Conservation (phyloP, 2,888 invertebrate species). For the Stegophylla sp. region DNA sequence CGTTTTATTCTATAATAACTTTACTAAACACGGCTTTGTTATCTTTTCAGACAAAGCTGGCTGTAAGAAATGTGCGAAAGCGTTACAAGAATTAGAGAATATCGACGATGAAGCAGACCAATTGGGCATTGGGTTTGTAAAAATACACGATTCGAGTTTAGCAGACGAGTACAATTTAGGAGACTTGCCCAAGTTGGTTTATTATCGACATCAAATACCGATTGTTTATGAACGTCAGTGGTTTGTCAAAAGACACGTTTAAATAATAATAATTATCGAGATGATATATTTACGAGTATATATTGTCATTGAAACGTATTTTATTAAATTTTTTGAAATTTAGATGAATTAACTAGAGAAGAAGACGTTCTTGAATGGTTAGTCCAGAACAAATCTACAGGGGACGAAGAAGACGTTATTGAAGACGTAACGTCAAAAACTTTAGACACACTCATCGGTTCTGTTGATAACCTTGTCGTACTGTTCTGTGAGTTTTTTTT, state of each 20-base stretch:
- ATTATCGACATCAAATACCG: conserved; percentile 92
- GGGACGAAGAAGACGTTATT: conserved; percentile 91
- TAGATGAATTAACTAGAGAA: conserved; percentile 86
- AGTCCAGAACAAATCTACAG: conserved; percentile 89
- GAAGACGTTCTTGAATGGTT: conserved; percentile 93
- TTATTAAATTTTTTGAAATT: conserved; percentile 9
- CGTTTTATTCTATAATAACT: neutral
- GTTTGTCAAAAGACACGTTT: conserved; percentile 43
- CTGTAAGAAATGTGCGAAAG: conserved; percentile 90
- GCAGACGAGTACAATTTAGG: conserved; percentile 93
- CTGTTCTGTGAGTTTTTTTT: conserved; percentile 82
- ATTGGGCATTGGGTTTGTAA: conserved; percentile 91
- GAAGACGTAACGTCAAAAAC: conserved; percentile 93
- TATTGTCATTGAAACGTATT: neutral
- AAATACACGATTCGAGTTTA: conserved; percentile 88
- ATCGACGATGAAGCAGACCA: conserved; percentile 95
- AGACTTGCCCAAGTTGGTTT: conserved; percentile 84
- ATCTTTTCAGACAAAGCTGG: conserved; percentile 80
- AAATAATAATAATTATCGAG: neutral
- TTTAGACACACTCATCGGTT: conserved; percentile 83
- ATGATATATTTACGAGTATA: no score
- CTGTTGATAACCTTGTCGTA: conserved; percentile 89
- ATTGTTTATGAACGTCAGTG: conserved; percentile 88
- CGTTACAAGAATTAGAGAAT: conserved; percentile 88
- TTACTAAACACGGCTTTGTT: neutral